Base-by-base conservation (phyloP, 2,797 vertebrate genomes). In the Natrix natrix region DNA sequence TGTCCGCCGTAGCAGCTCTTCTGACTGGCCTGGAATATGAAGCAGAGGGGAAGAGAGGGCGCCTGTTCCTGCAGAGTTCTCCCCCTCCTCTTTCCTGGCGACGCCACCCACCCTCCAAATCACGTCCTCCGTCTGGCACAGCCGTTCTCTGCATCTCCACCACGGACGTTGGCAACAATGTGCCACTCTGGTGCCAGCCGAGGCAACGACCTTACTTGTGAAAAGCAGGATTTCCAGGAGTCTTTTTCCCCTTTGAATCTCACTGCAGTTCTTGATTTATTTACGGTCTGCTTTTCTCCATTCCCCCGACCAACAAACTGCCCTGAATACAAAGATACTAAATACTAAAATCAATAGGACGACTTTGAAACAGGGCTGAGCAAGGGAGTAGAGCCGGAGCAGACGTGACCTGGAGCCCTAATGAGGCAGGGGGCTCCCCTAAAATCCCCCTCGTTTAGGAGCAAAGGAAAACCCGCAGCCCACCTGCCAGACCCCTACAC, bases 1-100 rank as follows among this genome's bases (percentile, higher is more conserved):
- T 96, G 94, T 83, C 94, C 93, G 86, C 60, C 86, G 52, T 57
- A 61, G 89, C 90, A 91, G 43, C 93, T 87, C 94, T 86, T 74
- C 57, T 57, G 87, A 11, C 91, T 89, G 69, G 28, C 16, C 92
- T 87, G 78, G 91, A 88, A 88, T 92, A 83, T 87, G 60, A 94
- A 95, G 66, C 52, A 20, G 59, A 1, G 8, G 69, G 28, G 88
- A 56, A 56, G 87, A 92, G 91, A 3, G 87, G 87, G 17, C 28
- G 2, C 57, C 57, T 60, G 6, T 87, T 14, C 54, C 48, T 1
- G 13, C 48, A 3, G 22, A n/a, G 54, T 1, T 56, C 17, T 1
- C 20, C 4, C 8, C 0, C 20, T 48, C 20, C 8, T 5, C 20
- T 83, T 83, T 48, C 37, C 74, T 22, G 74, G 24, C 4, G 20